Conservation (phyloP, 2,797 vertebrate species). For the Paramormyrops hopkinsi region DNA sequence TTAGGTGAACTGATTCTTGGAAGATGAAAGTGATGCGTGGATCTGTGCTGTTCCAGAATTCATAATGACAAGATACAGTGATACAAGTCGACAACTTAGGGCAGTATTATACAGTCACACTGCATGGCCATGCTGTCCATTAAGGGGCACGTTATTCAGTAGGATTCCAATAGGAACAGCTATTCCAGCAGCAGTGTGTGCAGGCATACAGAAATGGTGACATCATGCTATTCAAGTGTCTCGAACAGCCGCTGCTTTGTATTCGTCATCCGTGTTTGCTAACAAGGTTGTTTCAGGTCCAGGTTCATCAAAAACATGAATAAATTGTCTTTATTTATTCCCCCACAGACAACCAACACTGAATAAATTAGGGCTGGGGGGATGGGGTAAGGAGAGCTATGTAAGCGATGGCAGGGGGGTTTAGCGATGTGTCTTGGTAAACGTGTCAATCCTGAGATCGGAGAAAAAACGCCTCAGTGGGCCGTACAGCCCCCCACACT, state of each 20-base stretch:
- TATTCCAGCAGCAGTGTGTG: background rate
- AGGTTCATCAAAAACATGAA: background rate
- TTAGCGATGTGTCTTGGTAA: background rate
- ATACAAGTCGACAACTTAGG: background rate
- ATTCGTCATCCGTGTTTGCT: background rate
- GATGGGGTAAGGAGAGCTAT: background rate
- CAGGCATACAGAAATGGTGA: background rate
- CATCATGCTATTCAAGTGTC: background rate
- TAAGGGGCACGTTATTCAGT: background rate
- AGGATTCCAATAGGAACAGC: background rate
- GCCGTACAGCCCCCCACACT: background rate
- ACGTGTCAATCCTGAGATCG: background rate
- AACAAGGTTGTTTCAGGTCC: background rate
- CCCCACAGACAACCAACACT: background rate
- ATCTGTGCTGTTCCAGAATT: background rate
- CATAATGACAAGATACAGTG: background rate
- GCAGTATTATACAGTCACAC: background rate
- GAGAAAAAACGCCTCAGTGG: background rate
- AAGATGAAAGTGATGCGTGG: background rate
- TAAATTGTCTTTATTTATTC: background rate
- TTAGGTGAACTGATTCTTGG: background rate
- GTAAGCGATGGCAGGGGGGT: background rate
- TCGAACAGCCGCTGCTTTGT: background rate
- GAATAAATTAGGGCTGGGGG: background rate
- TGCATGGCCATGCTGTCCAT: background rate